phyloP scores from a whole-genome alignment of 2,888 invertebrate genomes.

The Zelleria hepariella region DNA sequence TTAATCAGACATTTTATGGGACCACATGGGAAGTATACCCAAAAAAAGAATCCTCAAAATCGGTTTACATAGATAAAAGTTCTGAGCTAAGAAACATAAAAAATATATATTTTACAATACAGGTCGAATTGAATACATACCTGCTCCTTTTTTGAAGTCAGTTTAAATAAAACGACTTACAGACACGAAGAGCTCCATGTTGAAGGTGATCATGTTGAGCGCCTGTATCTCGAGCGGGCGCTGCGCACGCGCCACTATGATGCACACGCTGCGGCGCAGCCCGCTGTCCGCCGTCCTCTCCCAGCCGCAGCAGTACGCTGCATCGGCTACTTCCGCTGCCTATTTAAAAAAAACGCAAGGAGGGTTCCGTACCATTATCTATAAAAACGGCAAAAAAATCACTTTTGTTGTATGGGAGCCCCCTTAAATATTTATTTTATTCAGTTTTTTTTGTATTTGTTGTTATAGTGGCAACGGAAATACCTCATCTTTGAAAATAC shows the following conservation, averaged over 20 bases:
- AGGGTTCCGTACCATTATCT: too few relatives aligned
- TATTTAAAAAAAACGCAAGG: not conserved
- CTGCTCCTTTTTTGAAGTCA: not conserved
- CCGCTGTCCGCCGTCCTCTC: constrained; percentile 15
- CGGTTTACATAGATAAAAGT: too few relatives aligned
- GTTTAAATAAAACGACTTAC: constrained; percentile 12
- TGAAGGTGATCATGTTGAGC: constrained; percentile 18
- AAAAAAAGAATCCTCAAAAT: too few relatives aligned
- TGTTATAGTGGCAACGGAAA: not conserved
- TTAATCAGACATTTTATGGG: too few relatives aligned
- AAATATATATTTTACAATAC: too few relatives aligned
- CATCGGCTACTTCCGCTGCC: constrained; percentile 16
- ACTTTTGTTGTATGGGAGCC: too few relatives aligned
- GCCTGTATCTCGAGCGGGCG: constrained; percentile 16
- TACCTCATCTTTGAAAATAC: not conserved
- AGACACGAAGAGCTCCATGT: constrained; percentile 21
- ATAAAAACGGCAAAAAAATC: too few relatives aligned
- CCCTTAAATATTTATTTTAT: too few relatives aligned
- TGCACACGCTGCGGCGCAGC: constrained; percentile 14
- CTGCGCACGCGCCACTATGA: constrained; percentile 19
- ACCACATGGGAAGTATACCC: too few relatives aligned
- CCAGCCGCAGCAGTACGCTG: constrained; percentile 18
- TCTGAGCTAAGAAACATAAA: too few relatives aligned
- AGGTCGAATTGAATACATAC: too few relatives aligned
- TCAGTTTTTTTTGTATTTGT: too few relatives aligned